Base-by-base conservation (phyloP, 2,888 invertebrate genomes). In the Metallyticus violacea region DNA sequence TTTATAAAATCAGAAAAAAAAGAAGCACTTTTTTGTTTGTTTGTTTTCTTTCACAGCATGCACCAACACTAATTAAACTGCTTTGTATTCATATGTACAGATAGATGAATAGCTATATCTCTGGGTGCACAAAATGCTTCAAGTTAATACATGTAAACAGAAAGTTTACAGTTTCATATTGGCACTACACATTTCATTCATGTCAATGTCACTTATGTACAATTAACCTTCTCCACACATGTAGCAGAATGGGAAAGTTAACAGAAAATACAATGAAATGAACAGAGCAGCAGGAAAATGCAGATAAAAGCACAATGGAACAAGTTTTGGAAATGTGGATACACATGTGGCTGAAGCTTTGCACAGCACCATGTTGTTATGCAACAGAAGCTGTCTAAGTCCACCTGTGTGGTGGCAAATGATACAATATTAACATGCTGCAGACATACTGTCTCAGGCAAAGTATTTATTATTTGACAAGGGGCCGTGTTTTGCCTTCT, bases 401-500 rank as follows among this genome's bases (percentile, higher is more conserved):
- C 22, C 15, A 62, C 40, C 29, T 62, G 15, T 62, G 22, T n/a
- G 40, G 40, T 62, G 40, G 22, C 4, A 62, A 62, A 62, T 62
- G 9, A 62, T 62, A 62, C 40, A 62, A 5, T 9, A 40, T 62
- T 62, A 62, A 0, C 40, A 62, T 15, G 15, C 40, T 62, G 40
- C 40, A 62, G 40, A 22, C 40, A 62, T 62, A 15, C 2, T 15
- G 40, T 62, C 40, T 15, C 9, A 62, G 40, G 40, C 22, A 62
- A 62, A 15, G 40, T 6, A 62, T 62, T 30, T 26, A n/a, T 86
- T 95, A 98, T 95, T 98, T 98, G 88, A 98, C 97, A 88, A 98
- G 94, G 7, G 98, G 97, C 89, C 98, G 94, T 81, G 97, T 97
- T 92, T 97, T 98, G 85, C 92, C 92, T 91, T 98, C 98, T 90